Evolutionary conservation across 2,797 vertebrate species (phyloP).

Genomic region (Spheniscus humboldti): DNA sequence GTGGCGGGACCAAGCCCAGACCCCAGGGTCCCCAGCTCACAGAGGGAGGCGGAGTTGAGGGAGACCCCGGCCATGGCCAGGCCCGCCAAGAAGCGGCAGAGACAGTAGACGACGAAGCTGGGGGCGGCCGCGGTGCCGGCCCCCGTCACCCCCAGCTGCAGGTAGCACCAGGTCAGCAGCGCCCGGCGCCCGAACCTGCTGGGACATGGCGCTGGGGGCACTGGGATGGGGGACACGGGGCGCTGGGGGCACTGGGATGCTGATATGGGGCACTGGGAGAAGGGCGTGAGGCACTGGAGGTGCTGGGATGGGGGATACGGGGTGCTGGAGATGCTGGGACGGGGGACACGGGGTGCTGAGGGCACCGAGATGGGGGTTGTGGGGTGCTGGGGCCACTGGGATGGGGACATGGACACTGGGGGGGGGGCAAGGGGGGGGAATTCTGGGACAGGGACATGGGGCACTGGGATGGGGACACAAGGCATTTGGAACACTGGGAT

Average conservation of each 20-base stretch:
- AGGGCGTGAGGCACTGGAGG: too few species aligned
- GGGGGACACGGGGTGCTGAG: neutral
- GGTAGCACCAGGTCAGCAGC: constrained; percentile 77
- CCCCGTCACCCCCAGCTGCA: constrained; percentile 81
- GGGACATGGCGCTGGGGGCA: neutral
- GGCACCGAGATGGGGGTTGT: neutral
- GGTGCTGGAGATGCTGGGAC: neutral
- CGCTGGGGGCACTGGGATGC: neutral
- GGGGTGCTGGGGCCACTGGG: neutral
- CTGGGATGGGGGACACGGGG: neutral
- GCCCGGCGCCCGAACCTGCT: constrained; percentile 84
- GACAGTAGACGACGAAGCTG: constrained; percentile 74
- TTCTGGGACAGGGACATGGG: neutral
- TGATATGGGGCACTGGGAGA: neutral
- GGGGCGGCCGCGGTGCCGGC: constrained; percentile 78
- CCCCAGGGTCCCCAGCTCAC: constrained; percentile 69
- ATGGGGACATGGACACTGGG: too few species aligned
- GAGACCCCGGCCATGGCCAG: constrained; percentile 82
- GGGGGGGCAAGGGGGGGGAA: too few species aligned
- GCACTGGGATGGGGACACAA: neutral
- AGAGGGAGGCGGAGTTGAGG: constrained; percentile 85
- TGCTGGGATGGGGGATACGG: neutral
- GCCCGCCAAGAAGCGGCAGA: constrained; percentile 82
- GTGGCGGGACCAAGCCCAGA: neutral
- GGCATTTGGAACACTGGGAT: neutral